Evolutionary conservation across 2,797 vertebrate genomes (phyloP).

Genomic region (Sebastes wilsoni): DNA sequence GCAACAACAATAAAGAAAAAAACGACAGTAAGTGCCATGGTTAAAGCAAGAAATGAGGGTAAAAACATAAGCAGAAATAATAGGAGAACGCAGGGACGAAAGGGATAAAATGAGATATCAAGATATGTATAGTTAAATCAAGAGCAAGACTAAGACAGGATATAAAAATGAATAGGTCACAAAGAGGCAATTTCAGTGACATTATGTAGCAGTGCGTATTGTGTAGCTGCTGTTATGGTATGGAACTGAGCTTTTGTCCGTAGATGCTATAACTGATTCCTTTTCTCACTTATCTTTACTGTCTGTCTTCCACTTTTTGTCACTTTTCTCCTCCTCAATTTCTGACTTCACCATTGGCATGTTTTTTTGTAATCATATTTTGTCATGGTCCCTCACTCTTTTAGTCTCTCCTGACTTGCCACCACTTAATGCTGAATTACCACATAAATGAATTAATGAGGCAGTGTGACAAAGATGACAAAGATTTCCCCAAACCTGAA

Average conservation of each 20-base stretch:
- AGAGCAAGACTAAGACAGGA: neutral
- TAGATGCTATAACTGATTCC: neutral
- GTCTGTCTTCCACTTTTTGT: constrained; percentile 11
- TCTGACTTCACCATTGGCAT: neutral
- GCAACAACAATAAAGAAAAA: constrained; percentile 8
- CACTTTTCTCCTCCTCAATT: neutral
- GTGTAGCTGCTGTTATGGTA: neutral
- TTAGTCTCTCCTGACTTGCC: neutral
- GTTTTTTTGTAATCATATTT: too few species aligned
- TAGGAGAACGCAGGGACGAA: neutral
- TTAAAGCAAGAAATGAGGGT: neutral
- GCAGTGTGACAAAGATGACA: neutral
- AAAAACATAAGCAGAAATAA: neutral
- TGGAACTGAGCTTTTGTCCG: constrained; percentile 13
- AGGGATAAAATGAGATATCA: neutral
- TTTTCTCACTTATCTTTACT: constrained; percentile 2
- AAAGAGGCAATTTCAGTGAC: constrained; percentile 6
- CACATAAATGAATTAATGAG: neutral
- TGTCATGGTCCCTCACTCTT: neutral
- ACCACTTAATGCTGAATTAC: neutral
- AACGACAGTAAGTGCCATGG: neutral
- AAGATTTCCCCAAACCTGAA: neutral
- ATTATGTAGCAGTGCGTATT: neutral
- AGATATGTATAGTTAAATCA: constrained; percentile 3
- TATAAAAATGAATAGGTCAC: constrained; percentile 19